Base-by-base conservation (phyloP, 2,888 invertebrate genomes). In the Apodemia mormo region DNA sequence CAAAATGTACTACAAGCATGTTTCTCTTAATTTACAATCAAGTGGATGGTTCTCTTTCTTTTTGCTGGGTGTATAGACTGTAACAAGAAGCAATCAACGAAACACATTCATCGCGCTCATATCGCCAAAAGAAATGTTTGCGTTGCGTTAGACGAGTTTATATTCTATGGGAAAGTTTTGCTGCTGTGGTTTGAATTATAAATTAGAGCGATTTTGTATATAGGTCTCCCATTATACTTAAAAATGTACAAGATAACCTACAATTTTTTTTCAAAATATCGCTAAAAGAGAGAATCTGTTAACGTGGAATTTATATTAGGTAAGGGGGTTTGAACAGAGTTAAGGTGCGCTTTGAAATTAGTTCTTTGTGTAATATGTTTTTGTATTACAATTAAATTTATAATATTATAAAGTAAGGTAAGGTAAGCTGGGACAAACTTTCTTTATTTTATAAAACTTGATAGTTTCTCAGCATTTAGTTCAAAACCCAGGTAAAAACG, bases 161-260 rank as follows among this genome's bases (percentile, higher is more conserved):
- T 22, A 22, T 69, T 73, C 76, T 76, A 79, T 75, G 76, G 75
- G 77, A 80, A 79, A 77, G 76, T 75, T 67, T 78, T 75, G 75
- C 73, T 71, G 75, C 74, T 71, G n/a, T 37, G 68, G 37, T 33
- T 30, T 66, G 67, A 70, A 56, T 65, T 14, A 68, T 8, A 71
- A 43, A 40, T 37, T 40, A 6, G 2, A 45, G 71, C 69, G 72
- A 22, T 45, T 40, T 56, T 12, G 1, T 45, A 8, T 45, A 2
- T 49, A 29, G 12, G 6, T 58, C 40, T 9, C 4, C 56, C 29
- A 9, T n/a, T 52, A 52, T 52, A 14, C 8, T 49, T 14, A 52
- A 12, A 9, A 52, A 5, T 52, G 5, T 52, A 4, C 37, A 37
- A 6, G 1, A 1, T 4, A 4, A 37, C 7, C 5, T 4, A 6